Conservation (phyloP, 2,888 invertebrate genomes). For the Chydorus sphaericus region DNA sequence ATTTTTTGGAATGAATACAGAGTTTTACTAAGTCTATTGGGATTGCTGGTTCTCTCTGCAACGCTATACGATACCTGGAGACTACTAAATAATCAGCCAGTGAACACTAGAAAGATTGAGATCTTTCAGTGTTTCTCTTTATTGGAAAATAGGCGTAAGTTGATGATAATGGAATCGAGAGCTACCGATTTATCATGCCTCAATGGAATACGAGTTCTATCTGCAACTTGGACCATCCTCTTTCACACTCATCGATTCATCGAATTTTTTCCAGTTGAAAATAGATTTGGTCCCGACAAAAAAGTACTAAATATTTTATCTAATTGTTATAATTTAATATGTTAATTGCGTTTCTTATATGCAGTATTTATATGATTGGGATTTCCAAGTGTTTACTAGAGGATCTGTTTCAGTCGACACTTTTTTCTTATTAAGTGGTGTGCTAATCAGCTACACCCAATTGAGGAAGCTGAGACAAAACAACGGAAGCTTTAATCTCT, state of each 20-base stretch:
- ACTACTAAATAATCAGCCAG: too few species aligned
- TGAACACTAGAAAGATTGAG: too few species aligned
- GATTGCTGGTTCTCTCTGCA: background rate
- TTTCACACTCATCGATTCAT: background rate
- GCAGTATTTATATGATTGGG: background rate
- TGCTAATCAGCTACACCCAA: background rate
- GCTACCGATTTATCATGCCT: background rate
- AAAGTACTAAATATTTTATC: too few species aligned
- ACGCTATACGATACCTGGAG: background rate
- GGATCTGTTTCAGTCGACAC: slow-evolving; percentile 75
- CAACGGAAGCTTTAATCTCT: background rate
- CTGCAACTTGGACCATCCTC: background rate
- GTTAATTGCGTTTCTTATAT: too few species aligned
- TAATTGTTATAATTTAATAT: too few species aligned
- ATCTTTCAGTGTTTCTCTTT: too few species aligned
- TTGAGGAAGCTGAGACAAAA: background rate
- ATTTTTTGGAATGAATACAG: background rate
- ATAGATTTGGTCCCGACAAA: too few species aligned
- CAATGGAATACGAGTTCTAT: background rate
- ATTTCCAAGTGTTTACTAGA: slow-evolving; percentile 65
- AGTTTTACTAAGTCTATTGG: background rate
- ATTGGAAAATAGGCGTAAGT: background rate
- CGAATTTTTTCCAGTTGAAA: too few species aligned
- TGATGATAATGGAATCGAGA: background rate
- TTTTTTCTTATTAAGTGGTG: slow-evolving; percentile 57